Evolutionary conservation across 2,797 vertebrate species (phyloP).

Genomic region (Chelon labrosus): DNA sequence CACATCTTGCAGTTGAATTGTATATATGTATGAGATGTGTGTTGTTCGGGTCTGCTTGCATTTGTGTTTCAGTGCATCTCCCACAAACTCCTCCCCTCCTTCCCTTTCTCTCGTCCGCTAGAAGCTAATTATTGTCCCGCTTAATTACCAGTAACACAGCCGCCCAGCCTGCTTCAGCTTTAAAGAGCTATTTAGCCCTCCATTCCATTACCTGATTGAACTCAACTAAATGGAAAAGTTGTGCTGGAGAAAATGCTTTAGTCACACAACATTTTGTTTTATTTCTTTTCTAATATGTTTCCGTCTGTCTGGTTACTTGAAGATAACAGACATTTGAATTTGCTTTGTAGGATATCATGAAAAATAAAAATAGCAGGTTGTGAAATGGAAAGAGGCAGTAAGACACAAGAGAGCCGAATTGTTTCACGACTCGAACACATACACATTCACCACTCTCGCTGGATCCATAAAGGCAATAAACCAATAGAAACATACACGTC

Average conservation of each 20-base stretch:
- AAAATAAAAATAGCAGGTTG: conserved; percentile 59
- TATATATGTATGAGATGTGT: conserved; percentile 27
- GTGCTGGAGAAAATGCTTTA: conserved; percentile 74
- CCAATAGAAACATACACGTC: conserved; percentile 77
- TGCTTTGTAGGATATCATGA: conserved; percentile 69
- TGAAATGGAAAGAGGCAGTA: conserved; percentile 60
- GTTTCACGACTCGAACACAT: conserved; percentile 43
- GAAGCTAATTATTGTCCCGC: conserved; percentile 83
- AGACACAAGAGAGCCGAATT: conserved; percentile 47
- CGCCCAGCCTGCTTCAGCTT: conserved; percentile 74
- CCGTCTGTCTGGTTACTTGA: conserved; percentile 79
- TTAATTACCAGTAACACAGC: conserved; percentile 80
- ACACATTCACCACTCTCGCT: conserved; percentile 47
- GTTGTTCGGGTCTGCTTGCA: conserved; percentile 55
- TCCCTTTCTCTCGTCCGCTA: conserved; percentile 43
- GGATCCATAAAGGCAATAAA: conserved; percentile 80
- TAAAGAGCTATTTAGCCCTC: conserved; percentile 76
- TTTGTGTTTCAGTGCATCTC: conserved; percentile 52
- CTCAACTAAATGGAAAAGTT: conserved; percentile 78
- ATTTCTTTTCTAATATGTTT: conserved; percentile 79
- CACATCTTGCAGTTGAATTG: conserved; percentile 47
- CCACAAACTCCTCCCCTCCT: conserved; percentile 34
- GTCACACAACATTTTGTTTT: conserved; percentile 77
- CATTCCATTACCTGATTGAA: conserved; percentile 80
- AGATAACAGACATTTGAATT: conserved; percentile 80